These are phyloP conservation scores for Odocoileus virginianus DNA, from an alignment of 2,113 vertebrate genomes.

Conservation along the genomic window DNA sequence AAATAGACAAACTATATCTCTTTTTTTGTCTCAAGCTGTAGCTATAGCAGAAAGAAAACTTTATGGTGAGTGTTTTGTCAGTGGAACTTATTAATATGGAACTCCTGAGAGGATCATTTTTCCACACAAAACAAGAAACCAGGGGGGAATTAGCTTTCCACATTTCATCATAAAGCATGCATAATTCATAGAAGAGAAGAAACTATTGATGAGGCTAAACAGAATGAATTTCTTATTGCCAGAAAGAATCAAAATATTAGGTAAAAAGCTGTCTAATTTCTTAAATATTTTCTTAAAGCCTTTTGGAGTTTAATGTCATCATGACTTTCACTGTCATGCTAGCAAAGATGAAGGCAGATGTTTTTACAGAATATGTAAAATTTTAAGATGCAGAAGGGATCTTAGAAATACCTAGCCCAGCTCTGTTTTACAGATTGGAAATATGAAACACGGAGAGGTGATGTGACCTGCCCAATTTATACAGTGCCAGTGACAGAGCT, in stretches of 20 bases:
- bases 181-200: slow-evolving; percentile 66
- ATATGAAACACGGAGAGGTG: background rate
- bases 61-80: slow-evolving; percentile 47
- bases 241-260: slow-evolving; percentile 58
- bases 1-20: slow-evolving; percentile 33
- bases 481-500: background rate
- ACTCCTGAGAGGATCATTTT: slow-evolving; percentile 62
- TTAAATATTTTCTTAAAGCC: slow-evolving; percentile 56
- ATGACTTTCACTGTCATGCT: background rate
- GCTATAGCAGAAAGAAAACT: slow-evolving; percentile 48
- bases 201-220: slow-evolving; percentile 64
- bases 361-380: slow-evolving; percentile 44
- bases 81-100: slow-evolving; percentile 64
- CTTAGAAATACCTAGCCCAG: background rate
- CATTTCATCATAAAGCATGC: slow-evolving; percentile 69
- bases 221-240: slow-evolving; percentile 62
- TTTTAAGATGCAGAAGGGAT: slow-evolving; percentile 23
- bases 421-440: background rate
- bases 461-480: background rate
- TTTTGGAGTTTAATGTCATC: slow-evolving; percentile 15
- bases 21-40: slow-evolving; percentile 47
- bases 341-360: slow-evolving; percentile 37
- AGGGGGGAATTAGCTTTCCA: slow-evolving; percentile 66
- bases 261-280: slow-evolving; percentile 45
- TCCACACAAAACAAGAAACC: slow-evolving; percentile 69